Evolutionary conservation across 1,140 invertebrate species (phyloP).

Genomic region (Holotrichia oblita): DNA sequence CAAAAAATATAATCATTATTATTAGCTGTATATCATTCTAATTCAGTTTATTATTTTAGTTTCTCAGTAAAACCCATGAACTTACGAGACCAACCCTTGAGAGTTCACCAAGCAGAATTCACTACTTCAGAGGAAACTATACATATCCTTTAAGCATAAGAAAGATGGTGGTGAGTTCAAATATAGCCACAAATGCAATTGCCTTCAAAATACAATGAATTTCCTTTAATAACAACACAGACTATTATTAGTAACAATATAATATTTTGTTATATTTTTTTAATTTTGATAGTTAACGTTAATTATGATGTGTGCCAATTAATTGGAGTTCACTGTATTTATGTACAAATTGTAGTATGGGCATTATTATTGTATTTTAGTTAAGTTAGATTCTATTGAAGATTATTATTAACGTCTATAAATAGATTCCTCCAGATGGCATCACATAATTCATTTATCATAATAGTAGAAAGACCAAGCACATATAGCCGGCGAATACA

Average conservation of each 20-base stretch:
- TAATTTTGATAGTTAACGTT: no score
- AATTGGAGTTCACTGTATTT: no score
- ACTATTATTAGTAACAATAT: not conserved
- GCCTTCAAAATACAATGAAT: not conserved
- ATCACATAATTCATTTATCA: no score
- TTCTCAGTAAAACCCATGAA: not conserved
- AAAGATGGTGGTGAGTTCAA: not conserved
- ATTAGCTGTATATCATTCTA: conserved; percentile 9
- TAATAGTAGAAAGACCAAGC: no score
- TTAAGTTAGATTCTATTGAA: no score
- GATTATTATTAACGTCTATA: no score
- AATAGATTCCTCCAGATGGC: no score
- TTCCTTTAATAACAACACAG: not conserved
- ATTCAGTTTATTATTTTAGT: not conserved
- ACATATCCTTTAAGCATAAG: not conserved
- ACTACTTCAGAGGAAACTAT: not conserved
- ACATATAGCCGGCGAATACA: no score
- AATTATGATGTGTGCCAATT: no score
- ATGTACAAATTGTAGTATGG: no score
- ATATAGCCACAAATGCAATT: not conserved
- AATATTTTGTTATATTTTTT: no score
- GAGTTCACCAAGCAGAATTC: not conserved
- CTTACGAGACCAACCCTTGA: not conserved
- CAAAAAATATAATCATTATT: not conserved
- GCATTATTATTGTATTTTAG: no score